A percentile compares a stretch with the other conserved stretches of the same genome.
These are phyloP conservation scores for Leucosticte australis DNA, from an alignment of 2,113 vertebrate genomes.

Conservation along the genomic window DNA sequence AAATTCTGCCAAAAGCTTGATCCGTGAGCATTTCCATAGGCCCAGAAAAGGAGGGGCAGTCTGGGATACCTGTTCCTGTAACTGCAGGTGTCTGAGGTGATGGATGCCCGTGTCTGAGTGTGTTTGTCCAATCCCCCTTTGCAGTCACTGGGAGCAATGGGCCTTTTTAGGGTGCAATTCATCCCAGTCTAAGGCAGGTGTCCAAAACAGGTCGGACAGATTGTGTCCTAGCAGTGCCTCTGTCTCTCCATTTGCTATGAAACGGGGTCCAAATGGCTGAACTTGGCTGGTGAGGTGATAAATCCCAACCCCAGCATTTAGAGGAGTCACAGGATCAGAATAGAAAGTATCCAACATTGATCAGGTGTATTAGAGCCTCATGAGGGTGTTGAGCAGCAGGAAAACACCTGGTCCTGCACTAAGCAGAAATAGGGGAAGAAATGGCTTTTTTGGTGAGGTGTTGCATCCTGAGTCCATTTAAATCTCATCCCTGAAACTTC, in stretches of 20 bases:
- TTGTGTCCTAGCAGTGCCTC: slow-evolving; percentile 39
- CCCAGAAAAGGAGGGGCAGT: not conserved
- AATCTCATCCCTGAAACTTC: not conserved
- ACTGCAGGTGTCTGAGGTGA: not conserved
- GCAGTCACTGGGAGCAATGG: not conserved
- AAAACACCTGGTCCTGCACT: not conserved
- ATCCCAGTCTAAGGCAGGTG: slow-evolving; percentile 12
- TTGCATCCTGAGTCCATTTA: not conserved
- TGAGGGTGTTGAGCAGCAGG: not conserved
- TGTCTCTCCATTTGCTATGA: not conserved
- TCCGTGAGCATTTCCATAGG: not conserved
- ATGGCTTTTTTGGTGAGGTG: not conserved
- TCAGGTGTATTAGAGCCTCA: not conserved
- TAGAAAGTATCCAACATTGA: not conserved
- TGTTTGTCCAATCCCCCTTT: not conserved
- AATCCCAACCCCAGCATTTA: not conserved
- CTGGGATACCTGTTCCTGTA: not conserved
- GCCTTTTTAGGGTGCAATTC: slow-evolving; percentile 14
- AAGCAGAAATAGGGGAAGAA: not conserved
- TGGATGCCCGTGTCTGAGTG: not conserved
- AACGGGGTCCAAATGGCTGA: not conserved
- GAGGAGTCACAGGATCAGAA: not conserved
- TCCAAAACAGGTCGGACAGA: slow-evolving; percentile 22
- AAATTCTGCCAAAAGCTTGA: not conserved
- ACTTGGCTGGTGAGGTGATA: not conserved